Evolutionary conservation across 2,888 invertebrate genomes (phyloP), one percentile per base, ranked within the genome.

Genomic region (Pherbina coryleti): DNA sequence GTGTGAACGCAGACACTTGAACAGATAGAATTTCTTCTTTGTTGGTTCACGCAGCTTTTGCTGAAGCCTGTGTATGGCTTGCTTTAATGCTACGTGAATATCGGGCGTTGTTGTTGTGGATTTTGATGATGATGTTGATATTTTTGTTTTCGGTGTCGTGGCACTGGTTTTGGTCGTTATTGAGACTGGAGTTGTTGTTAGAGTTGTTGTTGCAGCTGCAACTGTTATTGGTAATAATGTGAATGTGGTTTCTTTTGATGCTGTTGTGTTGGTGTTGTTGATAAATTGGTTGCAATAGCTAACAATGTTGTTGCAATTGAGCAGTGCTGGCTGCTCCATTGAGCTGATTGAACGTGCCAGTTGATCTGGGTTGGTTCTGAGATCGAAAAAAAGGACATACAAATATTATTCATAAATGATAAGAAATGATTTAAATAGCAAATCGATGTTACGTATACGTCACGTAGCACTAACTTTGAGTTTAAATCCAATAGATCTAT

Each of bases 401-500:
- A 34, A 44, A 8, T 5, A 44, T 25, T 11, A 4, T n/a, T n/a
- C 14, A 19, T n/a, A 55, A 28, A 67, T 49, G 25, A 67, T 49
- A 49, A 14, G 14, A 37, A 11, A 1, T 3, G 49, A 25, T 17
- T 71, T 62, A 17, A 49, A 64, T 22, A 62, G 44, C 0, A 44
- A 37, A 34, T 57, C 37, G 9, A 51, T 37, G 55, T 57, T n/a
- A 77, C 49, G 49, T 28, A 51, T 74, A 69, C 74, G 51, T 17
- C 49, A 7, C 17, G 57, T 73, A 62, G 57, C 67, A 87, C 91
- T 91, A 90, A 94, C 94, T 92, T 92, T 79, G 90, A 85, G 79
- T 92, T 90, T 69, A 94, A 89, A 80, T 94, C 92, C 76, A 94
- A 87, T 0, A 94, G 90, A 86, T 94, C 94, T 66, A 94, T 92